A percentile compares a stretch with the other conserved stretches of the same genome.
Conservation (phyloP, 2,888 invertebrate genomes). For the Andrena haemorrhoa region DNA sequence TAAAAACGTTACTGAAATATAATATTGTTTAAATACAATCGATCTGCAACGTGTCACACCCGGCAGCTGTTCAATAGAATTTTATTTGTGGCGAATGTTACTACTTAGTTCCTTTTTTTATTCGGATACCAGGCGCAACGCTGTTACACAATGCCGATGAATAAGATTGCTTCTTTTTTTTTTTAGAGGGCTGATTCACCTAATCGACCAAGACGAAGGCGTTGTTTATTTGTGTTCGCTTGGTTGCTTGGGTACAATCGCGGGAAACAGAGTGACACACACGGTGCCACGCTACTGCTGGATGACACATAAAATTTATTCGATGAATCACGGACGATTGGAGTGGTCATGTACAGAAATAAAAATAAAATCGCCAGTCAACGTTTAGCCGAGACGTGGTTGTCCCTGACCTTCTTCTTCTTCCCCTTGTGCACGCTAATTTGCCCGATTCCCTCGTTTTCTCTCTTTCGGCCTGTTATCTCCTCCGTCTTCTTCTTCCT, state of each 20-base stretch:
- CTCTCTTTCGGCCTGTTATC: not conserved
- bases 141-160: not conserved
- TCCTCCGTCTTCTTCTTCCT: not conserved
- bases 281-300: conserved; percentile 23
- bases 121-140: conserved; percentile 7
- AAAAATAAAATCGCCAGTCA: conserved; percentile 67
- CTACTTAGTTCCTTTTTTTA: not conserved
- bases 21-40: no score
- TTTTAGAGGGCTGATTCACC: conserved; percentile 40
- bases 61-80: not conserved
- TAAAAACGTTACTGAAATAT: no score
- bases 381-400: conserved; percentile 49
- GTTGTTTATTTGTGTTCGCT: conserved; percentile 38
- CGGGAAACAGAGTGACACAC: conserved; percentile 34
- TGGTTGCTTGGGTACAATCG: conserved; percentile 12
- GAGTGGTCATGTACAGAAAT: conserved; percentile 67
- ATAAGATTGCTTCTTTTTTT: conserved; percentile 3
- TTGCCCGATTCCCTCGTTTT: not conserved
- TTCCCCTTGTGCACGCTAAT: conserved; percentile 31
- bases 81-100: not conserved
- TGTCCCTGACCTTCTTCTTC: conserved; percentile 60
- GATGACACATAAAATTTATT: conserved; percentile 65
- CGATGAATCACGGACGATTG: conserved; percentile 64
- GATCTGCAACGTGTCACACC: no score
- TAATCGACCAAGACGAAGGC: not conserved